Evolutionary conservation across 2,113 vertebrate species (phyloP).

Genomic region (Hypomesus transpacificus): DNA sequence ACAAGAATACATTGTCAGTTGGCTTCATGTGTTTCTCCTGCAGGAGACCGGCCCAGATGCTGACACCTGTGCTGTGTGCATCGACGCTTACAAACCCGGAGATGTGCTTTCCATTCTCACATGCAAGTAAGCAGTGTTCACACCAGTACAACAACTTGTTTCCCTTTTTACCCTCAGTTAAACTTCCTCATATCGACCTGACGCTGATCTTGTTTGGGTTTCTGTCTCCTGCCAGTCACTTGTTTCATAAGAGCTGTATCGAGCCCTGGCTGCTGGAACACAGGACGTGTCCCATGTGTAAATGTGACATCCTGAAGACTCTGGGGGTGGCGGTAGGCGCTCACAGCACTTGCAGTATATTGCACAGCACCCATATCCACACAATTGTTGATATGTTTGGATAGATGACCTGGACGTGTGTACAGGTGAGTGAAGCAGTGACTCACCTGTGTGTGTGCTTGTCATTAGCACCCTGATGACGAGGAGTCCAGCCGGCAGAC

Average conservation of each 20-base stretch:
- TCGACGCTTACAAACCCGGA: constrained; percentile 79
- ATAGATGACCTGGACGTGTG: too few relatives aligned
- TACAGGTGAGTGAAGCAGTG: too few relatives aligned
- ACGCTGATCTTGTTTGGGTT: constrained; percentile 7
- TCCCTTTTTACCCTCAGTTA: neutral
- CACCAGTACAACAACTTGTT: neutral
- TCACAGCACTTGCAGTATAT: neutral
- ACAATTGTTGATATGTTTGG: too few relatives aligned
- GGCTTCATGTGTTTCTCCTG: constrained; percentile 16
- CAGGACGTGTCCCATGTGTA: constrained; percentile 86
- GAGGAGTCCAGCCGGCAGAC: constrained; percentile 35
- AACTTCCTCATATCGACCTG: neutral
- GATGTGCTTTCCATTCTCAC: constrained; percentile 84
- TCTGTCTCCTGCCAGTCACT: constrained; percentile 67
- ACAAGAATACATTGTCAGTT: neutral
- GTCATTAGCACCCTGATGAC: constrained; percentile 31
- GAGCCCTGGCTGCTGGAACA: constrained; percentile 86
- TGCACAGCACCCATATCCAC: too few relatives aligned
- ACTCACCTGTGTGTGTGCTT: neutral
- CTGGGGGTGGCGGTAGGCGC: constrained; percentile 79
- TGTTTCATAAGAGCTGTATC: constrained; percentile 84
- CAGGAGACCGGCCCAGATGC: constrained; percentile 81
- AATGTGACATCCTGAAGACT: constrained; percentile 84
- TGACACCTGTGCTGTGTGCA: constrained; percentile 82
- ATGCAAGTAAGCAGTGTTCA: constrained; percentile 78